Evolutionary conservation across 2,888 invertebrate species (phyloP).

Genomic region (Subacronicta megacephala): DNA sequence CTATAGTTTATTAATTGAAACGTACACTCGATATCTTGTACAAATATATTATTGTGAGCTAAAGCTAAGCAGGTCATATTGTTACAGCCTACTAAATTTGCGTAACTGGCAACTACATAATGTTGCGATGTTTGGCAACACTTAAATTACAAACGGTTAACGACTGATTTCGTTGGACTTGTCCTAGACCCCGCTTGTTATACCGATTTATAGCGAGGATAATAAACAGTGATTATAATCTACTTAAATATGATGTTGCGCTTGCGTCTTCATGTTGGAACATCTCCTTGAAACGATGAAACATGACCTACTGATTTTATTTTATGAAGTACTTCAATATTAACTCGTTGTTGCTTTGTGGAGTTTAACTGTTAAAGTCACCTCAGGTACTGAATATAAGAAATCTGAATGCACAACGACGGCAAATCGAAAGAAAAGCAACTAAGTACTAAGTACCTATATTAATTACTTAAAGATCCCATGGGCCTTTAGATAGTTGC

Average conservation of each 20-base stretch:
- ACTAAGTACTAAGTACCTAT: no score
- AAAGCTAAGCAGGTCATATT: conserved; percentile 56
- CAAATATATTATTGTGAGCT: conserved; percentile 19
- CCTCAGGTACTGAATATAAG: no score
- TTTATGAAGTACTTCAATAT: background rate
- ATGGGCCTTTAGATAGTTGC: no score
- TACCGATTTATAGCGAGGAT: conserved; percentile 53
- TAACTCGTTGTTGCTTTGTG: no score
- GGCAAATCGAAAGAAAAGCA: no score
- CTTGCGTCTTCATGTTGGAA: conserved; percentile 37
- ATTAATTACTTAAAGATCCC: no score
- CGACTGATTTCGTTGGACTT: conserved; percentile 60
- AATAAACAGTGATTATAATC: conserved; percentile 54
- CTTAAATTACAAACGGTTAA: conserved; percentile 61
- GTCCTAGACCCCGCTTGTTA: conserved; percentile 69
- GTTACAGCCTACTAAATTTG: conserved; percentile 70
- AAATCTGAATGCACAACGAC: no score
- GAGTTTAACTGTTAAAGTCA: no score
- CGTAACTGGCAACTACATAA: conserved; percentile 62
- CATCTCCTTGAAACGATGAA: conserved; percentile 25
- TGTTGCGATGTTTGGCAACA: conserved; percentile 61
- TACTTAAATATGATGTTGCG: conserved; percentile 36
- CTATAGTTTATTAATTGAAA: conserved; percentile 11
- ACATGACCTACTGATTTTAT: background rate
- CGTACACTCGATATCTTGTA: conserved; percentile 24